Percentiles rank a stretch among this genome's conserved stretches.
These are phyloP conservation scores for Peromyscus maniculatus DNA, from an alignment of 2,113 vertebrate species.

Conservation along the genomic window DNA sequence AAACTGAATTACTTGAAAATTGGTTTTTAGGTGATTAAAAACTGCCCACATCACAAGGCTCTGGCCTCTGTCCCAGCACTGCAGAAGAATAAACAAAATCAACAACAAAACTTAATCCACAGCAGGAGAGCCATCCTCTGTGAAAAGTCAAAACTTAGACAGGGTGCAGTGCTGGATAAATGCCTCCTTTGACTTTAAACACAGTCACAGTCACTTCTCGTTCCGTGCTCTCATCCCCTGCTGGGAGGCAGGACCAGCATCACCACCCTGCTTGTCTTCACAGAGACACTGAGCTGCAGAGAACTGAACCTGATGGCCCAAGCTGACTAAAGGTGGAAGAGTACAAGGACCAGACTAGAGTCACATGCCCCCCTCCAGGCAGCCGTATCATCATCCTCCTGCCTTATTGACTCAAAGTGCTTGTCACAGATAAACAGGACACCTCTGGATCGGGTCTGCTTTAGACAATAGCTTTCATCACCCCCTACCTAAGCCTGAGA, in stretches of 20 bases:
- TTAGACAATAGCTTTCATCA: conserved; percentile 9
- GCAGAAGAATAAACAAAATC: neutral
- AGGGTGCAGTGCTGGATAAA: neutral
- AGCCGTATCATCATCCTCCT: neutral
- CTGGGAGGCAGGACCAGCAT: neutral
- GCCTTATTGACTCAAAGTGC: neutral
- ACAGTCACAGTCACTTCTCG: neutral
- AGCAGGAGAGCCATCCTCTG: neutral
- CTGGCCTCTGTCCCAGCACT: neutral
- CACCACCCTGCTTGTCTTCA: neutral
- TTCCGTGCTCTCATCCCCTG: neutral
- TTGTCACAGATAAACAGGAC: conserved; percentile 40
- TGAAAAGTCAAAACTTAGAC: neutral
- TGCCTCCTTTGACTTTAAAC: neutral
- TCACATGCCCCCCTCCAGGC: neutral
- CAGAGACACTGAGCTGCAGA: neutral
- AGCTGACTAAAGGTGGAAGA: neutral
- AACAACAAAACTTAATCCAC: neutral
- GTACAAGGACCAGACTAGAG: neutral
- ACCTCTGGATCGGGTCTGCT: conserved; percentile 32
- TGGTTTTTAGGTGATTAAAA: neutral
- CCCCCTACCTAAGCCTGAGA: conserved; percentile 29
- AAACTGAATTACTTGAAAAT: conserved; percentile 39
- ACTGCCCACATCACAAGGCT: neutral
- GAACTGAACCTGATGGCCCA: neutral